These are phyloP conservation scores for Toxonevra muliebris DNA, from an alignment of 2,888 invertebrate genomes.

Conservation along the genomic window DNA sequence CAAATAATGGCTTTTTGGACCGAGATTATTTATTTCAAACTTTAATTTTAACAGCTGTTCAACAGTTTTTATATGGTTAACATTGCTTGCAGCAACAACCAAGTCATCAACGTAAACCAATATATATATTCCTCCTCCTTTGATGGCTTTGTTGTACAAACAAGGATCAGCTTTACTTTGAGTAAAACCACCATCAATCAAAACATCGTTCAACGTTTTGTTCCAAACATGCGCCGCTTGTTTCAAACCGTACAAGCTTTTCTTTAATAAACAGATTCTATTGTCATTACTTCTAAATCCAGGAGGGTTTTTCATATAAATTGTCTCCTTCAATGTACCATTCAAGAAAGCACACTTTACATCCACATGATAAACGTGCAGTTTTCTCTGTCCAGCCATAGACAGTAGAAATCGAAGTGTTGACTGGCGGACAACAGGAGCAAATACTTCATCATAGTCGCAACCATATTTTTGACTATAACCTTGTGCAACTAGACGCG, in stretches of 20 bases:
- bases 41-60: slow-evolving; percentile 15
- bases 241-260: slow-evolving; percentile 33
- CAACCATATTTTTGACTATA: slow-evolving; percentile 10
- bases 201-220: slow-evolving; percentile 25
- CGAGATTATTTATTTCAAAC: slow-evolving; percentile 27
- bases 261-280: slow-evolving; percentile 26
- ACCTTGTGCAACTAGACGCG: slow-evolving; percentile 6
- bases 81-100: slow-evolving; percentile 15
- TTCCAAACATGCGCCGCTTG: slow-evolving; percentile 35
- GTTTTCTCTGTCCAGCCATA: slow-evolving; percentile 27
- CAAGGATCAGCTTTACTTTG: slow-evolving; percentile 35
- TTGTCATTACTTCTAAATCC: slow-evolving; percentile 22
- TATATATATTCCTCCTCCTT: slow-evolving; percentile 23
- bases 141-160: slow-evolving; percentile 25
- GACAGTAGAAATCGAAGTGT: slow-evolving; percentile 31
- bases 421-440: slow-evolving; percentile 45
- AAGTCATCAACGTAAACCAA: slow-evolving; percentile 34
- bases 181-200: slow-evolving; percentile 18
- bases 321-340: no score
- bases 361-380: slow-evolving; percentile 33
- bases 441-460: no score
- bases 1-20: not conserved
- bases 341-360: slow-evolving; percentile 31
- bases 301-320: slow-evolving; percentile 29
- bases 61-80: slow-evolving; percentile 7